These are phyloP conservation scores for Oncorhynchus keta DNA, from an alignment of 2,113 vertebrate genomes.

Conservation along the genomic window DNA sequence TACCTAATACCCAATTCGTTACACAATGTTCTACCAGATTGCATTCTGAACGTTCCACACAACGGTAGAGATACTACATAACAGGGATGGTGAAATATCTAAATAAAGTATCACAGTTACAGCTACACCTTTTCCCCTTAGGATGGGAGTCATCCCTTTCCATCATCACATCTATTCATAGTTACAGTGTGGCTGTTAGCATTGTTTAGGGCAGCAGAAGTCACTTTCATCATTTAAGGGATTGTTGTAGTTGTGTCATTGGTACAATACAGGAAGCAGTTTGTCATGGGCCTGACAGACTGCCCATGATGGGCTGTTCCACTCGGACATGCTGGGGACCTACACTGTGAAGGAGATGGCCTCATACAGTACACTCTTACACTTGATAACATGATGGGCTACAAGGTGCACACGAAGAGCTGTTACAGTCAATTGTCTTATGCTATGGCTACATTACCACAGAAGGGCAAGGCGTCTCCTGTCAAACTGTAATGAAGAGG, in stretches of 20 bases:
- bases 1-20: constrained; percentile 53
- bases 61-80: constrained; percentile 57
- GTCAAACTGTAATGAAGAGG: background rate
- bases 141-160: constrained; percentile 70
- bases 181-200: constrained; percentile 46
- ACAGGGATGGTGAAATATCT: constrained; percentile 43
- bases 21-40: constrained; percentile 4
- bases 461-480: background rate
- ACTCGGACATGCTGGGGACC: constrained; percentile 47
- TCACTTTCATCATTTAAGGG: constrained; percentile 64
- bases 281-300: constrained; percentile 64
- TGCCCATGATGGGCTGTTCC: constrained; percentile 11
- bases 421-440: too few relatives aligned
- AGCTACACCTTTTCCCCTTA: constrained; percentile 58
- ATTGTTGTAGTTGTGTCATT: constrained; percentile 58
- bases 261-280: constrained; percentile 75
- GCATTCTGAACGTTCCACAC: constrained; percentile 19
- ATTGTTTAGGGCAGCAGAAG: constrained; percentile 72
- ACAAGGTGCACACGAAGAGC: too few relatives aligned
- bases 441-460: background rate
- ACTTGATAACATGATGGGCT: too few relatives aligned
- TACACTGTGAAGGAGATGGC: background rate
- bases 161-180: constrained; percentile 69
- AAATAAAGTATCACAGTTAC: constrained; percentile 44
- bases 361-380: too few relatives aligned